phyloP scores from a whole-genome alignment of 1,140 invertebrate species.

The Platyscapa corneri region DNA sequence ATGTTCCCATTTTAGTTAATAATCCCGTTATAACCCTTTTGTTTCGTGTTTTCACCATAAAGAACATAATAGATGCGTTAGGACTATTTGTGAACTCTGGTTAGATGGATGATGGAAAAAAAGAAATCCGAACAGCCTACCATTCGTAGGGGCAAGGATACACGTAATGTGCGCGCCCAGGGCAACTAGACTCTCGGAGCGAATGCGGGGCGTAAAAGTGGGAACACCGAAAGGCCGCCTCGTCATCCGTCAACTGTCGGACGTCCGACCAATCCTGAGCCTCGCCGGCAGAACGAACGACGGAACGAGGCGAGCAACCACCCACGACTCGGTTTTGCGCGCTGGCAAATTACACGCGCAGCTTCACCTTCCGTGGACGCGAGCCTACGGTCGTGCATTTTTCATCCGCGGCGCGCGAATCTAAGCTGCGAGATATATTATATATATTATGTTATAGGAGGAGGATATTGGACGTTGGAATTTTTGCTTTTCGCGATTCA shows the following conservation, averaged over 20 bases:
- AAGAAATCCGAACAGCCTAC: not conserved
- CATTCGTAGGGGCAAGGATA: no score
- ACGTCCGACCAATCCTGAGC: constrained; percentile 69
- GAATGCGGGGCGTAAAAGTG: constrained; percentile 38
- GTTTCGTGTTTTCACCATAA: constrained; percentile 45
- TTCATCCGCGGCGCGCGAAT: not conserved
- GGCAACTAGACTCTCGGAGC: constrained; percentile 52
- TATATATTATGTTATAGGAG: no score
- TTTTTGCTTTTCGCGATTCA: not conserved
- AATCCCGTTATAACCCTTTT: constrained; percentile 62
- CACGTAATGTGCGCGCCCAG: constrained; percentile 37
- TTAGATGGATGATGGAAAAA: constrained; percentile 32
- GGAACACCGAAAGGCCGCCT: constrained; percentile 67
- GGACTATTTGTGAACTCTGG: constrained; percentile 50
- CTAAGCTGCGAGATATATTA: not conserved
- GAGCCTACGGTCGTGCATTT: not conserved
- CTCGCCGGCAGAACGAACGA: constrained; percentile 57
- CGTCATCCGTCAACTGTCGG: constrained; percentile 74
- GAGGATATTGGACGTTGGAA: no score
- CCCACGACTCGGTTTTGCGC: constrained; percentile 63
- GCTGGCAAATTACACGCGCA: constrained; percentile 24
- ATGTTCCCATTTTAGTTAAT: constrained; percentile 64
- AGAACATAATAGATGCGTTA: constrained; percentile 62
- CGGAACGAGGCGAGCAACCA: constrained; percentile 55
- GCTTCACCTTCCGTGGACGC: constrained; percentile 5